phyloP scores from a whole-genome alignment of 2,888 invertebrate genomes.

The Marasmarcha lunaedactyla region DNA sequence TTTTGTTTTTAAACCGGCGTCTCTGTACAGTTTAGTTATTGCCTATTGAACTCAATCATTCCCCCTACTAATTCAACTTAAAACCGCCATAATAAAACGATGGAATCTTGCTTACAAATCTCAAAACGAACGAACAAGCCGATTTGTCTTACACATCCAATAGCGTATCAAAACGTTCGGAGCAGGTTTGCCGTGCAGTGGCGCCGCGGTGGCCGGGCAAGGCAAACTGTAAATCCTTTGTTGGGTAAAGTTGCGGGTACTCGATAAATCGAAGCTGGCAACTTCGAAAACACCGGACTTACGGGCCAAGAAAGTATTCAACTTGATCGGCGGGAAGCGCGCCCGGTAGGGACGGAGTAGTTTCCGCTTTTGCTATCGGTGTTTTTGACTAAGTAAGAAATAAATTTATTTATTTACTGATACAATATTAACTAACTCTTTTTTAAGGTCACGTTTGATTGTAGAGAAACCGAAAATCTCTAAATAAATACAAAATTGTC shows the following conservation, averaged over 20 bases:
- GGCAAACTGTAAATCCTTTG: slow-evolving; percentile 52
- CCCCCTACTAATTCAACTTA: no score
- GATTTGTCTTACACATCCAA: no score
- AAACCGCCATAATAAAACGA: no score
- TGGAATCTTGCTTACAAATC: no score
- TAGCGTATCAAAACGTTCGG: no score
- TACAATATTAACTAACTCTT: no score
- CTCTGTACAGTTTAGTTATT: no score
- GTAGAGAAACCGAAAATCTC: background rate
- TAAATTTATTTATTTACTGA: no score
- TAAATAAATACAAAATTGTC: background rate
- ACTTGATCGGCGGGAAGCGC: slow-evolving; percentile 23
- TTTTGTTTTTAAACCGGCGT: no score
- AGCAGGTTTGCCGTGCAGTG: background rate
- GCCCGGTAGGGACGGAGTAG: slow-evolving; percentile 20
- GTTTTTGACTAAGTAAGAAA: no score
- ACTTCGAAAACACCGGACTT: slow-evolving; percentile 62
- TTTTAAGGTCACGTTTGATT: background rate
- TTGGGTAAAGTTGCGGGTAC: slow-evolving; percentile 22
- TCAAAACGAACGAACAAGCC: no score
- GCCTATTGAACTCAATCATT: no score
- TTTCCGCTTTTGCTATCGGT: background rate
- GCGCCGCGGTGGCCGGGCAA: slow-evolving; percentile 31
- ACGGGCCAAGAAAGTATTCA: slow-evolving; percentile 62
- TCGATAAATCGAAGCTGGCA: slow-evolving; percentile 60